phyloP scores from a whole-genome alignment of 2,113 vertebrate species.

The Australoheros scitulus region DNA sequence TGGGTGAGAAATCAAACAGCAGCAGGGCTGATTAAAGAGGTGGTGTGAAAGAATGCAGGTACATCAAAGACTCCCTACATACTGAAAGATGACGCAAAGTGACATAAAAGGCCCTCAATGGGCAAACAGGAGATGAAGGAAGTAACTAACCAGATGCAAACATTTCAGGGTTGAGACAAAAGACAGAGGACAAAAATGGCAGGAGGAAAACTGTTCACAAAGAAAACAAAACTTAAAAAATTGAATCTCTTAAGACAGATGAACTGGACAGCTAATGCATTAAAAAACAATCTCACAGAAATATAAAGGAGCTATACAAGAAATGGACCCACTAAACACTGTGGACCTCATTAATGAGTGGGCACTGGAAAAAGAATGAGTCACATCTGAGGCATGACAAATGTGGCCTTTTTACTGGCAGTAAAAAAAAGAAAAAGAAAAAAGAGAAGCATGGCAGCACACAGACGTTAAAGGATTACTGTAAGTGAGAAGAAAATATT shows the following conservation, averaged over 20 bases:
- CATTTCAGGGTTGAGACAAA: neutral
- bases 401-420: constrained; percentile 11
- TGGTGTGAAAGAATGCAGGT: neutral
- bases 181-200: neutral
- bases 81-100: neutral
- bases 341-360: constrained; percentile 37
- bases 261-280: neutral
- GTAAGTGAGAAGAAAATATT: neutral
- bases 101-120: neutral
- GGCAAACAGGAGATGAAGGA: neutral
- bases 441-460: neutral
- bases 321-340: constrained; percentile 2
- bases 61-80: neutral
- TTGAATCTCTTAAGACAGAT: neutral
- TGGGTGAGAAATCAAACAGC: constrained; percentile 20
- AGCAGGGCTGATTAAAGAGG: neutral
- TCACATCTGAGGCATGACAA: constrained; percentile 36
- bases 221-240: neutral
- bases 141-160: neutral
- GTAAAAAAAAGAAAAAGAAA: neutral
- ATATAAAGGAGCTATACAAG: neutral
- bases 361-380: constrained; percentile 46
- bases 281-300: neutral
- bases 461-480: constrained; percentile 10
- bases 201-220: neutral